Evolutionary conservation across 2,888 invertebrate species (phyloP).

Genomic region (Antitype chi): DNA sequence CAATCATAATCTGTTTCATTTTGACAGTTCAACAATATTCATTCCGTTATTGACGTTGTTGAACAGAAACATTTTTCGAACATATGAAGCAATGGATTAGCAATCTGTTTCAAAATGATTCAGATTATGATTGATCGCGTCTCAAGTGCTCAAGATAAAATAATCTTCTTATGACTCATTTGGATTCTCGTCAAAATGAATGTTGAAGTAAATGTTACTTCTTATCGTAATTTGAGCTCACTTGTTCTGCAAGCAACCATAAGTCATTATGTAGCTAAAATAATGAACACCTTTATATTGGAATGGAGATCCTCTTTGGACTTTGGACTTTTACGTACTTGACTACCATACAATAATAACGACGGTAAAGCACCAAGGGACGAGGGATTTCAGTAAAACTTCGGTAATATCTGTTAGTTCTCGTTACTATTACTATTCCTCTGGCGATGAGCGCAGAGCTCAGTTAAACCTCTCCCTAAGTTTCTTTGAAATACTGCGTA

Average conservation of each 20-base stretch:
- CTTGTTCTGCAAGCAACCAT: neutral
- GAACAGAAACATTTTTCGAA: too few relatives aligned
- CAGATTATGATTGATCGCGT: too few relatives aligned
- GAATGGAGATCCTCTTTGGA: too few relatives aligned
- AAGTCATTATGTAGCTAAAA: neutral
- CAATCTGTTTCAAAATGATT: too few relatives aligned
- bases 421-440: constrained; percentile 10
- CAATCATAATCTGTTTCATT: too few relatives aligned
- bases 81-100: too few relatives aligned
- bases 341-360: neutral
- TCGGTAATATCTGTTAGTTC: constrained; percentile 1
- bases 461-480: constrained; percentile 5
- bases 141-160: neutral
- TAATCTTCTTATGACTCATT: neutral
- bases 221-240: neutral
- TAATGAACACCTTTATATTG: neutral
- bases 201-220: neutral
- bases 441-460: constrained; percentile 1
- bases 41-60: too few relatives aligned
- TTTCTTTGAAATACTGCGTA: constrained; percentile 33
- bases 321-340: neutral
- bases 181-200: neutral
- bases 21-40: too few relatives aligned
- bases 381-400: constrained; percentile 21
- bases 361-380: constrained; percentile 16